A percentile compares a stretch with the other conserved stretches of the same genome.
These are phyloP conservation scores for Potamarius usumacintae DNA, from an alignment of 2,113 vertebrate species.

Conservation along the genomic window DNA sequence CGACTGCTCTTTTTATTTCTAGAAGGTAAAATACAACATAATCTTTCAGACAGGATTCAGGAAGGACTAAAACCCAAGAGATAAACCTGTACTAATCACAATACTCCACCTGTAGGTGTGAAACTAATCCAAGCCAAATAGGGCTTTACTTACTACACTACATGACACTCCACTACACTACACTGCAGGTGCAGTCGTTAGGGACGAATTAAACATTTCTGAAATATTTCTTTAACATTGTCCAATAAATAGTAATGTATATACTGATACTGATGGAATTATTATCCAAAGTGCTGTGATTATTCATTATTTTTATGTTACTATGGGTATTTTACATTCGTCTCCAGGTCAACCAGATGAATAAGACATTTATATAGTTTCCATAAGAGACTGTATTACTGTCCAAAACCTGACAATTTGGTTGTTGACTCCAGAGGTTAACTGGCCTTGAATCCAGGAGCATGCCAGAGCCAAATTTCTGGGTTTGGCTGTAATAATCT, in stretches of 20 bases:
- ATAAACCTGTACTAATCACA: not conserved
- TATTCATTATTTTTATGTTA: not conserved
- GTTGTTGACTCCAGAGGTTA: slow-evolving; percentile 55
- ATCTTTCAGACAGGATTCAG: too few species aligned
- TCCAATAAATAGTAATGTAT: not conserved
- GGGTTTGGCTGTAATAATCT: slow-evolving; percentile 62
- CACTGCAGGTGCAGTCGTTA: not conserved
- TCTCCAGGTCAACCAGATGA: slow-evolving; percentile 4
- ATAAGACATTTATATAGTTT: slow-evolving; percentile 41
- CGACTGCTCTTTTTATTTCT: not conserved
- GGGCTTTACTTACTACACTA: not conserved
- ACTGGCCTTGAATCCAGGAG: slow-evolving; percentile 54
- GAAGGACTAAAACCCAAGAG: too few species aligned
- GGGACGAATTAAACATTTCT: not conserved
- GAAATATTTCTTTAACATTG: not conserved
- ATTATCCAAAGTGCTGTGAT: not conserved
- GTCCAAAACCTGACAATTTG: slow-evolving; percentile 37
- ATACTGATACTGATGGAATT: not conserved
- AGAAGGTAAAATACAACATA: not conserved
- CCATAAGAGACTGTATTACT: slow-evolving; percentile 36
- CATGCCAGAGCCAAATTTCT: slow-evolving; percentile 50
- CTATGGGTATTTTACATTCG: not conserved
- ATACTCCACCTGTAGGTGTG: not conserved
- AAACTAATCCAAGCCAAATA: not conserved
- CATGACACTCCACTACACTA: not conserved